Conservation (phyloP, 2,113 vertebrate genomes). For the Corythoichthys haematopterus region DNA sequence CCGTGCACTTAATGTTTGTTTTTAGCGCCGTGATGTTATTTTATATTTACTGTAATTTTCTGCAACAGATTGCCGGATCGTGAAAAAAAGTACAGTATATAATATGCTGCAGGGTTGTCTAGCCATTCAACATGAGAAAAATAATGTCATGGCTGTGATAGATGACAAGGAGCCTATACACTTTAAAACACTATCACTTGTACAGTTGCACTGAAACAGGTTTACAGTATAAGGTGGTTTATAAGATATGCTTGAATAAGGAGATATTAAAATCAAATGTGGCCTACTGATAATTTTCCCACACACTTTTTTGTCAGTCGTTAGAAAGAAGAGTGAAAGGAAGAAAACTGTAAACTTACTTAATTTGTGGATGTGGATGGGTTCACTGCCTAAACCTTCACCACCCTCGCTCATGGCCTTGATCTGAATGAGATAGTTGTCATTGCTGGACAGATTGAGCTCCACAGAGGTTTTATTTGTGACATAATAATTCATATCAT, state of each 20-base stretch:
- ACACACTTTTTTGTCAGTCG: slow-evolving; percentile 37
- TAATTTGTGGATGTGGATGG: slow-evolving; percentile 86
- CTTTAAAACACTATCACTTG: slow-evolving; percentile 49
- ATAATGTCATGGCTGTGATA: slow-evolving; percentile 72
- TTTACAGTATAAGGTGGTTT: slow-evolving; percentile 9
- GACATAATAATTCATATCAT: slow-evolving; percentile 62
- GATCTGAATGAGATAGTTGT: slow-evolving; percentile 88
- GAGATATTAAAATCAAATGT: slow-evolving; percentile 45
- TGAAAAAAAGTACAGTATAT: slow-evolving; percentile 42
- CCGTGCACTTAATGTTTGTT: too few relatives aligned
- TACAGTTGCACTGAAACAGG: slow-evolving; percentile 44
- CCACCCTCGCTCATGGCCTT: slow-evolving; percentile 82
- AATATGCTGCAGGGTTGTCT: slow-evolving; percentile 53
- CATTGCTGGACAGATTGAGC: slow-evolving; percentile 75
- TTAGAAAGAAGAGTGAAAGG: slow-evolving; percentile 5
- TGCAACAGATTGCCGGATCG: too few relatives aligned
- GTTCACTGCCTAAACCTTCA: slow-evolving; percentile 83
- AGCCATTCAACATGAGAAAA: slow-evolving; percentile 71
- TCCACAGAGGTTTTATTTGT: slow-evolving; percentile 79
- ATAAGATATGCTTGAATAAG: slow-evolving; percentile 50
- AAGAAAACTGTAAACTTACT: slow-evolving; percentile 60
- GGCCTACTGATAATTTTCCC: slow-evolving; percentile 22
- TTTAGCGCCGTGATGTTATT: too few relatives aligned
- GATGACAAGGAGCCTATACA: slow-evolving; percentile 49
- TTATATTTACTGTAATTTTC: too few relatives aligned